phyloP scores from a whole-genome alignment of 2,113 vertebrate genomes.

The Platanista minor region DNA sequence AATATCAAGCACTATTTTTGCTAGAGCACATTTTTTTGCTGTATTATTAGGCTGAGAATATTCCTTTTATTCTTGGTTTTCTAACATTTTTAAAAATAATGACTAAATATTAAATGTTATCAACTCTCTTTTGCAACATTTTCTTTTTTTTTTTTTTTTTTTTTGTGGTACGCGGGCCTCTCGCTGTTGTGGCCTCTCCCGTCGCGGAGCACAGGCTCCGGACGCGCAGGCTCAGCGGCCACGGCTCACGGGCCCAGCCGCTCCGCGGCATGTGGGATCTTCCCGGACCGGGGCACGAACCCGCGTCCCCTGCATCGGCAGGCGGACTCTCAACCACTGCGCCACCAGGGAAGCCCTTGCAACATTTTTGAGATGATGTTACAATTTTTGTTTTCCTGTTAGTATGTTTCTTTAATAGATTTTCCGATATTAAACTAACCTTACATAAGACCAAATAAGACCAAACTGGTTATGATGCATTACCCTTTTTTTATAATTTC shows the following conservation, averaged over 20 bases:
- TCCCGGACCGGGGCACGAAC: too few species aligned
- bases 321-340: too few species aligned
- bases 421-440: background rate
- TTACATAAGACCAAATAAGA: background rate
- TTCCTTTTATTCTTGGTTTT: background rate
- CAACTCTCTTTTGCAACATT: background rate
- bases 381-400: background rate
- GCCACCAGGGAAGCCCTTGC: too few species aligned
- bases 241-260: too few species aligned
- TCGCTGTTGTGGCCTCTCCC: too few species aligned
- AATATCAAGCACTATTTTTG: background rate
- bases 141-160: too few species aligned
- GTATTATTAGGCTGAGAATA: background rate
- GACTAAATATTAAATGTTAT: background rate
- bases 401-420: background rate
- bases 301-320: too few species aligned
- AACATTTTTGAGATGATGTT: background rate
- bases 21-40: too few species aligned
- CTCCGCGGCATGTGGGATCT: too few species aligned
- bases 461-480: background rate
- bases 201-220: too few species aligned
- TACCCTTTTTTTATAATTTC: background rate
- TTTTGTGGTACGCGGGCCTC: too few species aligned
- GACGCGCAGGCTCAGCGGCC: too few species aligned
- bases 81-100: background rate